A percentile compares a stretch with the other conserved stretches of the same genome.
Conservation (phyloP, 2,888 invertebrate species). For the Abrostola triplasia region DNA sequence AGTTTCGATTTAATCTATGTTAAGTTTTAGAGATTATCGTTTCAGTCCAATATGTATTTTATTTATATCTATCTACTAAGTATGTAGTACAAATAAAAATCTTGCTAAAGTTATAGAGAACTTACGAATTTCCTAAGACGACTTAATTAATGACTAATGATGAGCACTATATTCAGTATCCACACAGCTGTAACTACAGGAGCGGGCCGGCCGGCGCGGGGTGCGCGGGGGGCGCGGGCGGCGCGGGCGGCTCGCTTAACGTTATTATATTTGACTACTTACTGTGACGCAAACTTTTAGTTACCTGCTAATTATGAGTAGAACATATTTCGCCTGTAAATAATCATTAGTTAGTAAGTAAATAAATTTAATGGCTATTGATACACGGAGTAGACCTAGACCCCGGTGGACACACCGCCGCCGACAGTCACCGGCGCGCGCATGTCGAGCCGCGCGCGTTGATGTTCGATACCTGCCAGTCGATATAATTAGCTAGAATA, state of each 20-base stretch:
- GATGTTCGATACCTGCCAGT: too few species aligned
- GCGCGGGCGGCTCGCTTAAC: too few species aligned
- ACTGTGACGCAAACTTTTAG: background rate
- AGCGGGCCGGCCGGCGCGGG: too few species aligned
- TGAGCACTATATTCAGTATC: too few species aligned
- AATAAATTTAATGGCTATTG: background rate
- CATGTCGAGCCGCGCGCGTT: too few species aligned
- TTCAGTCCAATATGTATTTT: constrained; percentile 21
- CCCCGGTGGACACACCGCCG: too few species aligned
- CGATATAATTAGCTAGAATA: too few species aligned
- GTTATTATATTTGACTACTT: background rate
- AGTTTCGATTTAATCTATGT: constrained; percentile 1
- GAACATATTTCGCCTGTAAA: constrained; percentile 20
- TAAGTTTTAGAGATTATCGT: constrained; percentile 4
- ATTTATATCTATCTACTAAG: background rate
- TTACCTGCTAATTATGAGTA: background rate
- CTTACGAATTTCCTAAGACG: constrained; percentile 1
- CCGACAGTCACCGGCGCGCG: too few species aligned
- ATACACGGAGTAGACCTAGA: too few species aligned
- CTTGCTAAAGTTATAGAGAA: background rate
- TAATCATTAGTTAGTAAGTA: constrained; percentile 11
- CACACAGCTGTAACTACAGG: too few species aligned
- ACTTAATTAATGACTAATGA: background rate
- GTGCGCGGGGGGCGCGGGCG: too few species aligned
- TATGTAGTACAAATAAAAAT: constrained; percentile 25